Conservation (phyloP, 2,113 vertebrate species). For the Anhinga rufa region DNA sequence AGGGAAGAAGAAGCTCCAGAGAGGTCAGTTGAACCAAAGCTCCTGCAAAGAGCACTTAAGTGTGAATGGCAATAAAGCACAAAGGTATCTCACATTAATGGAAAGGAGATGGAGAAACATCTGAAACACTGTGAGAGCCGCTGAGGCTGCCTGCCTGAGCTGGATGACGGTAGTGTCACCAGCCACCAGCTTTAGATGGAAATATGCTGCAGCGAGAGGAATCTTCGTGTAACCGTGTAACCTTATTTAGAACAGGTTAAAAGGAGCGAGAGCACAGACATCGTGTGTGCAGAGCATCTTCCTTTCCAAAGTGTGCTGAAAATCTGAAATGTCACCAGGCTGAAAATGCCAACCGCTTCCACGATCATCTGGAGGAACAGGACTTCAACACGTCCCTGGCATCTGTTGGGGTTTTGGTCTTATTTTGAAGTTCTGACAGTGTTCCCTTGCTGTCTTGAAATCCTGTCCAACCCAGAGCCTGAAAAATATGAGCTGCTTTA, state of each 20-base stretch:
- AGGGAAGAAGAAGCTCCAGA: not conserved
- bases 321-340: not conserved
- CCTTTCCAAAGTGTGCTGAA: not conserved
- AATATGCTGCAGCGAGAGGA: not conserved
- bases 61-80: not conserved
- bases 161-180: not conserved
- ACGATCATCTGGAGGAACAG: not conserved
- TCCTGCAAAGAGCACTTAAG: not conserved
- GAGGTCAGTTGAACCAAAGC: not conserved
- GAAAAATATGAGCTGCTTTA: not conserved
- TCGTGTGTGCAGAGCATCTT: not conserved
- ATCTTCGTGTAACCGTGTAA: not conserved
- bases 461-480: not conserved
- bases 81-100: not conserved
- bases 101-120: not conserved
- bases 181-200: not conserved
- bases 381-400: not conserved
- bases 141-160: not conserved
- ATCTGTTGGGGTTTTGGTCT: not conserved
- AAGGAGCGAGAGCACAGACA: not conserved
- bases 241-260: not conserved
- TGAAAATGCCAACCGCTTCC: slow-evolving; percentile 17
- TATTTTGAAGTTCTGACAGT: not conserved
- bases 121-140: not conserved
- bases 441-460: not conserved